A percentile compares a stretch with the other conserved stretches of the same genome.
phyloP scores from a whole-genome alignment of 2,113 vertebrate genomes.

The Pleuronectes platessa region DNA sequence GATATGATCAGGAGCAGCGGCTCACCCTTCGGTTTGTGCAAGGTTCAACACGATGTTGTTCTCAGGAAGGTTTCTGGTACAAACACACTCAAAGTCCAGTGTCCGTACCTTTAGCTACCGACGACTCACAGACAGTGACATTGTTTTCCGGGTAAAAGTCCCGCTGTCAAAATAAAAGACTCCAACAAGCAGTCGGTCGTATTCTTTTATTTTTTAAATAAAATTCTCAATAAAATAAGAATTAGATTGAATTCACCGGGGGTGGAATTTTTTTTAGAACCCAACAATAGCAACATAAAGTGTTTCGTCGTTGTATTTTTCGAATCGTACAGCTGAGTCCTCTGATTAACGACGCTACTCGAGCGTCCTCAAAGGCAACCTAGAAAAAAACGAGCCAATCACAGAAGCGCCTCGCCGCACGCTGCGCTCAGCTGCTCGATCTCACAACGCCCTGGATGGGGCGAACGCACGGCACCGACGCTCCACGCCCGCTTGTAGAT shows the following conservation, averaged over 20 bases:
- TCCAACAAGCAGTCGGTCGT: fast-evolving
- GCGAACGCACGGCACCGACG: fast-evolving
- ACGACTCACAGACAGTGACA: not conserved
- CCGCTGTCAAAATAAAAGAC: conserved; percentile 71
- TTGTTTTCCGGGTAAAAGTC: conserved; percentile 34
- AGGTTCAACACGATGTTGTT: not conserved
- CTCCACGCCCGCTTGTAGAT: not conserved
- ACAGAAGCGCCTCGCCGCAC: not conserved
- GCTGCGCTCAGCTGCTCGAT: not conserved
- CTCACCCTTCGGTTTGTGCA: conserved; percentile 42
- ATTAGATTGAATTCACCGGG: not conserved
- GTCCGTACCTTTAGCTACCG: conserved; percentile 21
- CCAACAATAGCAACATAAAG: not conserved
- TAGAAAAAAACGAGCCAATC: conserved; percentile 53
- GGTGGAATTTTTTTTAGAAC: not conserved
- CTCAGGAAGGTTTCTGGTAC: too few relatives aligned
- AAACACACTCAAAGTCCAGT: not conserved
- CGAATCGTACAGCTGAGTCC: not conserved
- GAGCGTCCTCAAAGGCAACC: conserved; percentile 36
- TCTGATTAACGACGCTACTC: not conserved
- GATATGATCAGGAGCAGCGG: not conserved
- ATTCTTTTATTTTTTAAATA: not conserved
- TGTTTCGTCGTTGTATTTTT: not conserved
- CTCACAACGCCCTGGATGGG: conserved; percentile 1
- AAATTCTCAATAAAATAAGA: not conserved